Evolutionary conservation across 2,113 vertebrate species (phyloP).

Genomic region (Collichthys lucidus): DNA sequence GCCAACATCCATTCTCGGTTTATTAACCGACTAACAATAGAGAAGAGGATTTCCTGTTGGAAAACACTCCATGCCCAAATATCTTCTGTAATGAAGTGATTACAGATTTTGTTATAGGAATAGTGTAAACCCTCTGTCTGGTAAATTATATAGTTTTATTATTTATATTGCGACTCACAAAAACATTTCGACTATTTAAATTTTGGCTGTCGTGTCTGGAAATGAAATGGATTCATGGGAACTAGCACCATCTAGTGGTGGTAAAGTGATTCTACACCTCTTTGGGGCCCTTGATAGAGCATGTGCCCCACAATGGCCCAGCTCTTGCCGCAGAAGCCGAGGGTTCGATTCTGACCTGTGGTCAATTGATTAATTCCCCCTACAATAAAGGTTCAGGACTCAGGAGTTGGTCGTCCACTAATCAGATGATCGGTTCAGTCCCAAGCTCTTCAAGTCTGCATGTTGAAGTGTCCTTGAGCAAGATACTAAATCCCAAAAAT

Average conservation of each 20-base stretch:
- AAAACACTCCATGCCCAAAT: not conserved
- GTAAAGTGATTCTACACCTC: not conserved
- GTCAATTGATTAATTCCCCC: too few relatives aligned
- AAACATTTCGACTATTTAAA: not conserved
- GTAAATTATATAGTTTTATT: too few relatives aligned
- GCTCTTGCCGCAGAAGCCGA: too few relatives aligned
- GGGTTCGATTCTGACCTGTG: too few relatives aligned
- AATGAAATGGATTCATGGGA: not conserved
- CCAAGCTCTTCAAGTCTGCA: too few relatives aligned
- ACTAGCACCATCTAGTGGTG: slow-evolving; percentile 55
- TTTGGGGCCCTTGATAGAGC: too few relatives aligned
- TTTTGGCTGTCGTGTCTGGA: not conserved
- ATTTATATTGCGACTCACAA: not conserved
- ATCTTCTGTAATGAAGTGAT: not conserved
- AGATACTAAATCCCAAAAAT: too few relatives aligned
- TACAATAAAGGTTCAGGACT: too few relatives aligned
- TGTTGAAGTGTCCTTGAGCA: too few relatives aligned
- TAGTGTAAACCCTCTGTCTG: not conserved
- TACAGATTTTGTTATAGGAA: not conserved
- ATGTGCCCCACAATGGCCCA: too few relatives aligned
- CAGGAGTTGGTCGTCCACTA: too few relatives aligned
- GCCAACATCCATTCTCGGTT: slow-evolving; percentile 35
- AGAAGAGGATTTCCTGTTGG: slow-evolving; percentile 22
- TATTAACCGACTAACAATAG: slow-evolving; percentile 21
- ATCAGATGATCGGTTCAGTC: too few relatives aligned